Evolutionary conservation across 2,888 invertebrate genomes (phyloP).

Genomic region (Pegoplata infirma): DNA sequence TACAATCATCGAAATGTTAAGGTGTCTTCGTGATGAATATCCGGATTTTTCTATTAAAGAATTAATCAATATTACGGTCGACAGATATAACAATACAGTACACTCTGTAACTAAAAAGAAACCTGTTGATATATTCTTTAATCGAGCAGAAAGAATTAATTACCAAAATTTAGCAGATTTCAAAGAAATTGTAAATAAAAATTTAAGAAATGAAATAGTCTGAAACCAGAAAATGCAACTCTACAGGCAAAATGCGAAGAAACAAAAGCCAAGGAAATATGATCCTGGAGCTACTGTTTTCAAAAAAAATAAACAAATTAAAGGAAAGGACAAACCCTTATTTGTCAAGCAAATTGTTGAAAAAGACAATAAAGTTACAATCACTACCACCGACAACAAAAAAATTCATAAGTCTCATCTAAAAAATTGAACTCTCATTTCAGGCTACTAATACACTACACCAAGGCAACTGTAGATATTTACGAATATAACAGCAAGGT

Average conservation of each 20-base stretch:
- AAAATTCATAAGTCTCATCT: constrained; percentile 26
- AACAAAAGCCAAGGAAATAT: not conserved
- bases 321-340: constrained; percentile 20
- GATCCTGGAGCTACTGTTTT: not conserved
- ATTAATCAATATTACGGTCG: not conserved
- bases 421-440: constrained; percentile 13
- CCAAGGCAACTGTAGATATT: constrained; percentile 22
- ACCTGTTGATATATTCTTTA: constrained; percentile 21
- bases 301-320: constrained; percentile 29
- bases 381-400: constrained; percentile 14
- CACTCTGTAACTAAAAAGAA: not conserved
- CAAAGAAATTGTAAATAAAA: constrained; percentile 8
- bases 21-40: not conserved
- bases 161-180: constrained; percentile 9
- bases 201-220: constrained; percentile 8
- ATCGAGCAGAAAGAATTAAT: not conserved
- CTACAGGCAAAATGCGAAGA: constrained; percentile 1
- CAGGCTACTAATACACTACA: not conserved
- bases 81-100: constrained; percentile 2
- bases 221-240: constrained; percentile 22
- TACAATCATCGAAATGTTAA: constrained; percentile 1
- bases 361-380: constrained; percentile 7
- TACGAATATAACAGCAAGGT: constrained; percentile 51
- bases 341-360: constrained; percentile 1
- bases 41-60: constrained; percentile 1